Conservation (phyloP, 2,888 invertebrate genomes). For the Thalpophila matura region DNA sequence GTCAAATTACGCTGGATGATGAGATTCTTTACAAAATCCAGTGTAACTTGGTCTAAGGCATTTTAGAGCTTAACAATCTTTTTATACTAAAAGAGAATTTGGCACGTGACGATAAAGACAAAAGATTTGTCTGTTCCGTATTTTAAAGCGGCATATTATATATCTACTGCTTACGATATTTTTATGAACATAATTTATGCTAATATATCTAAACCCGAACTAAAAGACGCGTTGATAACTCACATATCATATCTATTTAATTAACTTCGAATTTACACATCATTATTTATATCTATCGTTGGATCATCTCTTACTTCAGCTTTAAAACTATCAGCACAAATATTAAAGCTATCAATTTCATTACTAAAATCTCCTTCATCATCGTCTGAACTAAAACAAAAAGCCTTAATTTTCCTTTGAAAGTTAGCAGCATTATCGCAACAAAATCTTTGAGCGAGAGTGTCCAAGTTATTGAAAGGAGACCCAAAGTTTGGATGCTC, state of each 20-base stretch:
- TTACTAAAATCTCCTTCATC: constrained; percentile 13
- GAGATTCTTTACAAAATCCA: neutral
- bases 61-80: neutral
- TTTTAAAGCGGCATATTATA: neutral
- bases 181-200: neutral
- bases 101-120: constrained; percentile 3
- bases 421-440: constrained; percentile 43
- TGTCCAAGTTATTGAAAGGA: constrained; percentile 38
- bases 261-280: neutral
- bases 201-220: neutral
- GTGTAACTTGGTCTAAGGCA: neutral
- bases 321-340: neutral
- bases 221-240: neutral
- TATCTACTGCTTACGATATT: neutral
- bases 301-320: neutral
- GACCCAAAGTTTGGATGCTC: constrained; percentile 45
- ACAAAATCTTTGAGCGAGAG: constrained; percentile 35
- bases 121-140: constrained; percentile 3
- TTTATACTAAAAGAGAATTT: constrained; percentile 13
- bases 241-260: neutral
- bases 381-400: constrained; percentile 25
- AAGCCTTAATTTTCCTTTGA: constrained; percentile 14
- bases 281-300: neutral
- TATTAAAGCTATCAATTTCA: constrained; percentile 9
- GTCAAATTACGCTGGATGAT: neutral